Percentiles rank a stretch among this genome's conserved stretches.
Conservation (phyloP, 23 tunicate genomes). For the Phallusia fumigata region DNA sequence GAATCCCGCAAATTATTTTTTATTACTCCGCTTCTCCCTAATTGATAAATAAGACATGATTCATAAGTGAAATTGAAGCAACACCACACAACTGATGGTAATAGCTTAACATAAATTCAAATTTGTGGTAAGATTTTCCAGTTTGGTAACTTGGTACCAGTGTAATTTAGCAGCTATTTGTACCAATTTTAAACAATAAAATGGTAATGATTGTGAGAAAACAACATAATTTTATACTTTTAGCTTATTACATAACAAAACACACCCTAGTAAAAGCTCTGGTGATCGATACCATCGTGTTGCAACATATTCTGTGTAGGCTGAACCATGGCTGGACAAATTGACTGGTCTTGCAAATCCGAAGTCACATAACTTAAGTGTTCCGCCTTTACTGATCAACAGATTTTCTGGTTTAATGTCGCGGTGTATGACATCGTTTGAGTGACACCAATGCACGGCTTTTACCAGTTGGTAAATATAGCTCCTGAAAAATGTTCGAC, state of each 20-base stretch:
- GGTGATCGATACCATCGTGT: conserved; percentile 98
- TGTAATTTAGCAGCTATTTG: no score
- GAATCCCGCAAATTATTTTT: no score
- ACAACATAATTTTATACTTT: no score
- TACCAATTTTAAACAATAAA: no score
- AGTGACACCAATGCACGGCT: conserved; percentile 99
- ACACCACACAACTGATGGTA: no score
- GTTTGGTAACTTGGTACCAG: no score
- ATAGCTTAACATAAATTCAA: no score
- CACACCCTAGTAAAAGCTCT: conserved; percentile 83
- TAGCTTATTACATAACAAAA: not conserved
- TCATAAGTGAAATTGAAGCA: no score
- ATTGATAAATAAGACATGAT: no score
- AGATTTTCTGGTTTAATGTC: conserved; percentile 98
- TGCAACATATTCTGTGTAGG: conserved; percentile 94
- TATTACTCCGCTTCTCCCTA: no score
- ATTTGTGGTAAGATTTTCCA: no score
- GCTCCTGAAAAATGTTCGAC: conserved; percentile 71
- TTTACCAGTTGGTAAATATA: conserved; percentile 90
- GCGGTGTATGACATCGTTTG: conserved; percentile 86
- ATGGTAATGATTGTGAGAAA: no score
- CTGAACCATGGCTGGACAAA: conserved; percentile 56
- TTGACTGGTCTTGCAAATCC: conserved; percentile 92
- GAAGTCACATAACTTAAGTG: conserved; percentile 91
- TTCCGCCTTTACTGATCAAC: conserved; percentile 49